Evolutionary conservation across 2,888 invertebrate species (phyloP).

Genomic region (Tineola bisselliella): DNA sequence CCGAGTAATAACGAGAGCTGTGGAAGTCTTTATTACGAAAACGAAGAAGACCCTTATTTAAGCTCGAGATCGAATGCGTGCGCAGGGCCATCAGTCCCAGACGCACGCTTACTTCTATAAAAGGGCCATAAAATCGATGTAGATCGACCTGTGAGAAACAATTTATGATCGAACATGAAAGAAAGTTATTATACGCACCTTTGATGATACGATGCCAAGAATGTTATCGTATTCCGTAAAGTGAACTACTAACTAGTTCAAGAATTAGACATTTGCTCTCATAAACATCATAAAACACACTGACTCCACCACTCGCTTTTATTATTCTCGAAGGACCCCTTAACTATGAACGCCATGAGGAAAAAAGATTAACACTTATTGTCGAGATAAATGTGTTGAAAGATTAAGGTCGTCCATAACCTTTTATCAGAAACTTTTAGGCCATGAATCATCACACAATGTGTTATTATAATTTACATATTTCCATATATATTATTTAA

Average conservation of each 20-base stretch:
- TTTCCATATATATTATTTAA: background rate
- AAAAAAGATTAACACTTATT: constrained; percentile 1
- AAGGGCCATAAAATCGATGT: constrained; percentile 37
- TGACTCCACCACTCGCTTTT: background rate
- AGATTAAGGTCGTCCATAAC: background rate
- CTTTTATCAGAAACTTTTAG: background rate
- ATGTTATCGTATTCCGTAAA: constrained; percentile 26
- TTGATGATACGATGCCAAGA: constrained; percentile 28
- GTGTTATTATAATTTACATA: background rate
- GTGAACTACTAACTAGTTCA: constrained; percentile 4
- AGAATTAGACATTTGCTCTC: background rate
- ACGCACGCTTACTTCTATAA: constrained; percentile 28
- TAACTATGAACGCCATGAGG: background rate
- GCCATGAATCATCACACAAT: background rate
- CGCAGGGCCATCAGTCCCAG: constrained; percentile 20
- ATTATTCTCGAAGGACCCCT: background rate
- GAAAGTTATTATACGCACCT: constrained; percentile 39
- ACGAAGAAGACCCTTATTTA: background rate
- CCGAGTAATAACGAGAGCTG: background rate
- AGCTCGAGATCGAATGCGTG: background rate
- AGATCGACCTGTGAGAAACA: constrained; percentile 25
- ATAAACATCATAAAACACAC: background rate
- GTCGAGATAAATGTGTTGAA: background rate
- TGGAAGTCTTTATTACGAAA: background rate
- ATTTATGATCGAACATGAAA: constrained; percentile 43